Evolutionary conservation across 35 echinoderm and acorn worm species (phyloP), one percentile per base, ranked within the genome.

Genomic region (Apostichopus japonicus): DNA sequence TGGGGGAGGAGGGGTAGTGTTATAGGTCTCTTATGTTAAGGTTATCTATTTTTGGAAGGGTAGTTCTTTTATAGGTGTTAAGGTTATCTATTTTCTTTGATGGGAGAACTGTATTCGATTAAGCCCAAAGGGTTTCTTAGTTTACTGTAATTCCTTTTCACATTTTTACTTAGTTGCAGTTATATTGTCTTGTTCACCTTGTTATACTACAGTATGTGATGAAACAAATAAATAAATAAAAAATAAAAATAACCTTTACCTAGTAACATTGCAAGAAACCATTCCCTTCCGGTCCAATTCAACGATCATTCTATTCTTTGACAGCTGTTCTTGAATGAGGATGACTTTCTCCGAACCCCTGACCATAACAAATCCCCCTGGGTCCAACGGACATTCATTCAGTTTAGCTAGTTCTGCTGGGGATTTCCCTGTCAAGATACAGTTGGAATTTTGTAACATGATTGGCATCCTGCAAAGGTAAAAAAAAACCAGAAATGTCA

Each of bases 221-320:
- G n/a, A n/a, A n/a, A n/a, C n/a, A n/a, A n/a, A n/a, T n/a, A n/a
- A n/a, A n/a, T n/a, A n/a, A n/a, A n/a, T n/a, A n/a, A n/a, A n/a
- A 55, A 65, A n/a, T n/a, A n/a, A 56, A 19, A 4, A 27, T 78
- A 24, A 4, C 55, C 9, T 71, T 22, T 96, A 99, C 97, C 97
- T 99, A 24, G 97, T 99, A 17, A 99, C 97, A 90, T 92, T 96
- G 90, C 97, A 99, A 10, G 97, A 94, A 6, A 99, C 97, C 55
- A 87, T 81, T 6, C 93, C 95, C 62, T 96, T 99, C 59, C 95
- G 92, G 72, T 94, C 95, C 27, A 92, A 71, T 56, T 99, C 97
- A 33, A 99, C 97, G n/a, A 98, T 98, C 97, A 99, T 99, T 71
- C 95, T 86, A 23, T 99, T 99, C 83, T 99, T 99, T 0, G 97